Evolutionary conservation across 2,113 vertebrate species (phyloP).

Genomic region (Montifringilla adamsi): DNA sequence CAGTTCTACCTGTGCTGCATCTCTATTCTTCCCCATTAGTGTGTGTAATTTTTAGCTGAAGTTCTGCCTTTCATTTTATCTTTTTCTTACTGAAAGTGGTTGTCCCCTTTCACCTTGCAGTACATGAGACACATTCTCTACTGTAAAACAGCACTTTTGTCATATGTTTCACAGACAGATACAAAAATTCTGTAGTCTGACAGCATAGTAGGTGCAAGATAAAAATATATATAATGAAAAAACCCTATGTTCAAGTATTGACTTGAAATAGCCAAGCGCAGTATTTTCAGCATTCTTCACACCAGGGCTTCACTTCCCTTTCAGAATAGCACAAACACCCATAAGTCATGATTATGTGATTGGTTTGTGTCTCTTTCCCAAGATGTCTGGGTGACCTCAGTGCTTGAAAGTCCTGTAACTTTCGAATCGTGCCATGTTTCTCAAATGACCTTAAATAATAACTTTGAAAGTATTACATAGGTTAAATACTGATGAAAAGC

Average conservation of each 20-base stretch:
- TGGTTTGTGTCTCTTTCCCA: neutral
- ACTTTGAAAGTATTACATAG: neutral
- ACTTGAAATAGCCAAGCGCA: neutral
- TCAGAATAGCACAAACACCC: neutral
- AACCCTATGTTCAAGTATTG: neutral
- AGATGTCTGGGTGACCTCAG: neutral
- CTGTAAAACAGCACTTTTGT: neutral
- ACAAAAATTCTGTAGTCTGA: neutral
- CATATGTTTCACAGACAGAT: neutral
- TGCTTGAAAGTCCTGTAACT: neutral
- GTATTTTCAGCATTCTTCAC: neutral
- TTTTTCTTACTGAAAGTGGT: neutral
- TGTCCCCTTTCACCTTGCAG: neutral
- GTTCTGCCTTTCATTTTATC: neutral
- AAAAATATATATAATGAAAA: neutral
- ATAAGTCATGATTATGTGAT: neutral
- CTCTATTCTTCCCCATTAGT: neutral
- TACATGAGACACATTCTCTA: neutral
- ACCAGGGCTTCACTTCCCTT: neutral
- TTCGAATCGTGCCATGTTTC: neutral
- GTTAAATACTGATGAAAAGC: neutral
- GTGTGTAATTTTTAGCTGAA: neutral
- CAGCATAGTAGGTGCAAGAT: neutral
- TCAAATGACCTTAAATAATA: neutral
- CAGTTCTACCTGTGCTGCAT: neutral